Evolutionary conservation across 2,797 vertebrate species (phyloP).

Genomic region (Danio kyathit): DNA sequence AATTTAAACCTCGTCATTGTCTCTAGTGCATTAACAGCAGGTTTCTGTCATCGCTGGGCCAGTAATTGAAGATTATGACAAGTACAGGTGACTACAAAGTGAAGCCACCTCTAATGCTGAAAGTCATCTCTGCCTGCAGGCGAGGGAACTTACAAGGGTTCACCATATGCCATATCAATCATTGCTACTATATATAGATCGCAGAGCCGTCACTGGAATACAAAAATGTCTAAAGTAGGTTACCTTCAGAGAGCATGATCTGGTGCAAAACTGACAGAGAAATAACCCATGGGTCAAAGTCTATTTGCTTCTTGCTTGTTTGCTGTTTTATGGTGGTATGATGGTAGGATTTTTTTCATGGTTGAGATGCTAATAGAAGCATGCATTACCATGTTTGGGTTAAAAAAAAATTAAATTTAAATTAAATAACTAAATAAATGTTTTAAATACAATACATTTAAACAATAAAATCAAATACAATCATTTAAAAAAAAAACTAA

Average conservation of each 20-base stretch:
- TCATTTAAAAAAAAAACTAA: too few species aligned
- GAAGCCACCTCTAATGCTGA: slow-evolving; percentile 62
- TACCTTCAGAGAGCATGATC: slow-evolving; percentile 56
- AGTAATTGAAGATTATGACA: slow-evolving; percentile 63
- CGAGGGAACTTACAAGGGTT: slow-evolving; percentile 68
- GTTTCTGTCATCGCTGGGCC: slow-evolving; percentile 18
- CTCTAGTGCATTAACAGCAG: slow-evolving; percentile 1
- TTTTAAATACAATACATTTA: too few species aligned
- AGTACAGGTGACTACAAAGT: slow-evolving; percentile 66
- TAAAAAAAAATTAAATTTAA: too few species aligned
- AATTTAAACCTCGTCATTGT: background rate
- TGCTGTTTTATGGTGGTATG: background rate
- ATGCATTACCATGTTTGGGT: too few species aligned
- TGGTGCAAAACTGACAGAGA: background rate
- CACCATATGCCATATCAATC: slow-evolving; percentile 71
- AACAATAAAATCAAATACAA: too few species aligned
- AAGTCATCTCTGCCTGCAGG: slow-evolving; percentile 72
- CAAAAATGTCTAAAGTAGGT: slow-evolving; percentile 77
- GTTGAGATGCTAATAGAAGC: too few species aligned
- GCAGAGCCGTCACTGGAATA: slow-evolving; percentile 66
- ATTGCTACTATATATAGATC: slow-evolving; percentile 76
- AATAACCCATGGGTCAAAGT: slow-evolving; percentile 12
- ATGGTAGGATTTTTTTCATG: too few species aligned
- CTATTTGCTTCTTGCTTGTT: too few species aligned
- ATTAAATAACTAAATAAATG: too few species aligned